Conservation (phyloP, 2,888 invertebrate genomes). For the Callyntrura guangdongensis region DNA sequence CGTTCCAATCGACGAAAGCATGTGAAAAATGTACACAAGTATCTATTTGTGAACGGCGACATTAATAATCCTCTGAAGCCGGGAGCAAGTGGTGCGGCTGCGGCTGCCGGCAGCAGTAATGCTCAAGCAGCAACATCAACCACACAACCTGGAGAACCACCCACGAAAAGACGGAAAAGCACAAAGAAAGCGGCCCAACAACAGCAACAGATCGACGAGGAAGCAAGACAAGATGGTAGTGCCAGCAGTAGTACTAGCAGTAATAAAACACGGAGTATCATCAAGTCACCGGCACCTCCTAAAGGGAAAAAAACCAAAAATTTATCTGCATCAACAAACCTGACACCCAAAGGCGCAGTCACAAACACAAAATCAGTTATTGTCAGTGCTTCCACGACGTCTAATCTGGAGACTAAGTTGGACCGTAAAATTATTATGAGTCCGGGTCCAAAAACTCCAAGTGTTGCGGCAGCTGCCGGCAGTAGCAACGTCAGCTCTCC, state of each 20-base stretch:
- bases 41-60: constrained; percentile 83
- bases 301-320: constrained; percentile 71
- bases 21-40: constrained; percentile 85
- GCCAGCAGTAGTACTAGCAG: constrained; percentile 20
- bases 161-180: constrained; percentile 71
- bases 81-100: constrained; percentile 38
- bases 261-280: constrained; percentile 63
- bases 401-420: constrained; percentile 57
- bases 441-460: constrained; percentile 80
- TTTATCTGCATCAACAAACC: background rate
- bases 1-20: constrained; percentile 84
- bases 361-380: constrained; percentile 82
- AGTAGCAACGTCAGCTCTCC: constrained; percentile 62
- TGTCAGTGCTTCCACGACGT: constrained; percentile 80
- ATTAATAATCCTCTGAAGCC: constrained; percentile 76
- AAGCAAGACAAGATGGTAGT: constrained; percentile 31
- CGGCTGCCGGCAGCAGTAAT: constrained; percentile 35
- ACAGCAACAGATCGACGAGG: constrained; percentile 5
- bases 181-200: constrained; percentile 64
- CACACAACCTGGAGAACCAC: constrained; percentile 75
- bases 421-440: constrained; percentile 84
- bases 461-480: constrained; percentile 29
- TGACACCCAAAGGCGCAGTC: constrained; percentile 39
- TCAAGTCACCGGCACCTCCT: constrained; percentile 73
- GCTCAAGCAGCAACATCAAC: constrained; percentile 59